phyloP scores from a whole-genome alignment of 2,888 invertebrate species.

The Caenorhabditis doughertyi region DNA sequence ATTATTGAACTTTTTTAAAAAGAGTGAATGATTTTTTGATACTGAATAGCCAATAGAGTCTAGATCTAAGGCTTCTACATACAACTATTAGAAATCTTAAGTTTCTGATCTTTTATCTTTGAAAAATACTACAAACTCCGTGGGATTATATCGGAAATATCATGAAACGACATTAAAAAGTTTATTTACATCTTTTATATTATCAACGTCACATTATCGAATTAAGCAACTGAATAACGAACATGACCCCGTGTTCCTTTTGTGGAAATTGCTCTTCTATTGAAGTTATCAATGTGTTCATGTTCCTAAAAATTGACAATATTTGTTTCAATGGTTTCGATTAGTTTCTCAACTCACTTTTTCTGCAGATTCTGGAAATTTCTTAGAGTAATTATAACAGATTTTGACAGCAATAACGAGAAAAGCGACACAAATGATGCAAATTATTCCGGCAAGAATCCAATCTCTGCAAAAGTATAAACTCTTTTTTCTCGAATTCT shows the following conservation, averaged over 20 bases:
- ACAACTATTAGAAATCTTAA: not conserved
- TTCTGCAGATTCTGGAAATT: conserved; percentile 48
- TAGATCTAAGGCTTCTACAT: conserved; percentile 12
- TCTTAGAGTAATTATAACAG: conserved; percentile 59
- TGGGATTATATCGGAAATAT: conserved; percentile 1
- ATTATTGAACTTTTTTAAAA: not conserved
- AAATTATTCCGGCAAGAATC: conserved; percentile 50
- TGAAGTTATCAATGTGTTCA: conserved; percentile 53
- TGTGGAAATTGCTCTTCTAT: conserved; percentile 51
- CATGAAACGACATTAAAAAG: conserved; percentile 12
- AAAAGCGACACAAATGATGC: conserved; percentile 41
- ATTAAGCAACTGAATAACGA: conserved; percentile 58
- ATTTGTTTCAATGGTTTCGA: not conserved
- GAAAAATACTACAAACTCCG: not conserved
- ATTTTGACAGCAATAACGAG: conserved; percentile 55
- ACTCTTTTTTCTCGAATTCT: no score
- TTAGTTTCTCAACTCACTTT: conserved; percentile 20
- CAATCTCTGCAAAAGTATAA: conserved; percentile 46
- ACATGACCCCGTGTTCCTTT: conserved; percentile 58
- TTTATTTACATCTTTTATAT: conserved; percentile 26
- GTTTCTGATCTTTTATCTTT: conserved; percentile 14
- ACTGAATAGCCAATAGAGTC: not conserved
- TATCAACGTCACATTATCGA: conserved; percentile 17
- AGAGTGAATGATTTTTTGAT: conserved; percentile 2
- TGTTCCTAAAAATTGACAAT: conserved; percentile 43